Evolutionary conservation across 2,888 invertebrate species (phyloP).

Genomic region (Tridacna crocea): DNA sequence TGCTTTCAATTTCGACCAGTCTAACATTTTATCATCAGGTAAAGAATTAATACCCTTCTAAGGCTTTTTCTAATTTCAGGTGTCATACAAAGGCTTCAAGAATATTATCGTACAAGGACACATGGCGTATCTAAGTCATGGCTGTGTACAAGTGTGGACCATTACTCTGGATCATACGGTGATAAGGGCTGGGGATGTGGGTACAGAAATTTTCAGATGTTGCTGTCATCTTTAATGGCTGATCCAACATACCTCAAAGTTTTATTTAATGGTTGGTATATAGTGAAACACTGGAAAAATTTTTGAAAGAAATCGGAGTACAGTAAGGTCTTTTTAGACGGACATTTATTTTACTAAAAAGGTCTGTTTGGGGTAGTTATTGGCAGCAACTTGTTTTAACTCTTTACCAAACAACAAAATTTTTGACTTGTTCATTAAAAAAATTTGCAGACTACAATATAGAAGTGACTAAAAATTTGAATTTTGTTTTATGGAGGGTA

Average conservation of each 20-base stretch:
- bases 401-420: too few relatives aligned
- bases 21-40: too few relatives aligned
- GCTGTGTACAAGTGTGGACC: slow-evolving; percentile 92
- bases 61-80: slow-evolving; percentile 69
- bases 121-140: slow-evolving; percentile 89
- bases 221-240: slow-evolving; percentile 91
- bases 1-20: too few relatives aligned
- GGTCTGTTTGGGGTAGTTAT: too few relatives aligned
- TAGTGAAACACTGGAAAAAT: background rate
- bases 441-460: background rate
- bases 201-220: slow-evolving; percentile 95
- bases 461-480: too few relatives aligned
- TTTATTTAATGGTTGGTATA: slow-evolving; percentile 82
- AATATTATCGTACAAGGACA: slow-evolving; percentile 77
- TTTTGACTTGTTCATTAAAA: background rate
- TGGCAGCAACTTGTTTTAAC: too few relatives aligned
- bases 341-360: too few relatives aligned
- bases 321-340: too few relatives aligned
- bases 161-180: slow-evolving; percentile 94
- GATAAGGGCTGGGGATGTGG: slow-evolving; percentile 97
- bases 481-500: background rate
- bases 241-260: slow-evolving; percentile 89
- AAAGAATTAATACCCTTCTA: background rate
- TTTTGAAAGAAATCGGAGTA: background rate
- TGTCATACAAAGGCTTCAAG: slow-evolving; percentile 79